Percentiles rank a stretch among this genome's conserved stretches.
Evolutionary conservation across 2,888 invertebrate genomes (phyloP).

Genomic region (Cheilosia grossa): DNA sequence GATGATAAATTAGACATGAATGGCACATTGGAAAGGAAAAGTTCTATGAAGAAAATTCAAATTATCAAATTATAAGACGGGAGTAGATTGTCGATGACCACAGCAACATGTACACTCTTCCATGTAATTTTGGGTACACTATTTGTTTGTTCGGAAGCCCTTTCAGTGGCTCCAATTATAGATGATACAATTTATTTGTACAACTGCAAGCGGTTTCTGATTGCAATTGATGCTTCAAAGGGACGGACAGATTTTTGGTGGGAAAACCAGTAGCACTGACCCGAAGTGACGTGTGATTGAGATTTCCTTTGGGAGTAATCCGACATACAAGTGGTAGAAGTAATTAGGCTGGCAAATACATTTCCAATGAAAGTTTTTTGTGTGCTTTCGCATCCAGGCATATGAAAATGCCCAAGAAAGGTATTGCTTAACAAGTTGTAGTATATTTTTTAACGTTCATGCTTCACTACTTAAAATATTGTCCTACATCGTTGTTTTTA

Average conservation of each 20-base stretch:
- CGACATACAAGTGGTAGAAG: constrained; percentile 30
- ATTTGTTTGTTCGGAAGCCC: constrained; percentile 9
- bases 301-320: constrained; percentile 55
- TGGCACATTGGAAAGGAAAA: constrained; percentile 36
- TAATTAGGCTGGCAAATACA: constrained; percentile 19
- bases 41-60: constrained; percentile 28
- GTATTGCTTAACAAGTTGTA: too few relatives aligned
- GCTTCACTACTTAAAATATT: too few relatives aligned
- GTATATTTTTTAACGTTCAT: too few relatives aligned
- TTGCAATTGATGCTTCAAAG: constrained; percentile 41
- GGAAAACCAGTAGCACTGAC: constrained; percentile 53
- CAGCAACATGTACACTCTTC: constrained; percentile 17
- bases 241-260: background rate
- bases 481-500: too few relatives aligned
- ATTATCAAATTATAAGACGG: constrained; percentile 45
- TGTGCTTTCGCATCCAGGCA: too few relatives aligned
- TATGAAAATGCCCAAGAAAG: too few relatives aligned
- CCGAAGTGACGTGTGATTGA: constrained; percentile 54
- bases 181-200: constrained; percentile 41
- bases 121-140: constrained; percentile 3
- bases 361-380: too few relatives aligned
- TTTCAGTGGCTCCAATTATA: constrained; percentile 53
- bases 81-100: constrained; percentile 31
- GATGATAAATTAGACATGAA: constrained; percentile 61
- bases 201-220: constrained; percentile 17